Evolutionary conservation across 2,888 invertebrate species (phyloP).

Genomic region (Adela reaumurella): DNA sequence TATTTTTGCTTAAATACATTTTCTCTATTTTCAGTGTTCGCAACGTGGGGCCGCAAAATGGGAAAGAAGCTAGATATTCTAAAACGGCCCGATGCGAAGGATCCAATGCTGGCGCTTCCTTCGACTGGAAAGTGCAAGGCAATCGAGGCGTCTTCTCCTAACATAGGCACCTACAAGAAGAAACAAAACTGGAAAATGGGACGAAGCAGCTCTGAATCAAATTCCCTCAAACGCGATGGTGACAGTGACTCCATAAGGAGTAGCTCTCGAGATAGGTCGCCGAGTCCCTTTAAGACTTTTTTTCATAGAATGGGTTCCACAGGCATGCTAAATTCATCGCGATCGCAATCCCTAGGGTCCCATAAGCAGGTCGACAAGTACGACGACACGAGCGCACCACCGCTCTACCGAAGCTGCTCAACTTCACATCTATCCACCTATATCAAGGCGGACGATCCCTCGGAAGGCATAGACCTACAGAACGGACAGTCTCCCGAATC

Average conservation of each 20-base stretch:
- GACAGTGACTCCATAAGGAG: conserved; percentile 48
- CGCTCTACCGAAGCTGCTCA: conserved; percentile 71
- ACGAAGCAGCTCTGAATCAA: conserved; percentile 47
- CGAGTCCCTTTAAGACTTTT: conserved; percentile 67
- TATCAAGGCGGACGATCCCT: conserved; percentile 75
- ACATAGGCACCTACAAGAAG: conserved; percentile 48
- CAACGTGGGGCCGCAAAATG: conserved; percentile 76
- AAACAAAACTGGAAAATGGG: conserved; percentile 60
- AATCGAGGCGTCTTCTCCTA: conserved; percentile 22
- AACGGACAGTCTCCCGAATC: conserved; percentile 32
- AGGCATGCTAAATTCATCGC: conserved; percentile 65
- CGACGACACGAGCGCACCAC: conserved; percentile 37
- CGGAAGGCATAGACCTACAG: conserved; percentile 70
- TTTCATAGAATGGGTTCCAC: conserved; percentile 75
- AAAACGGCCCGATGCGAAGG: conserved; percentile 63
- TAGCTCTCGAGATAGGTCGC: conserved; percentile 52
- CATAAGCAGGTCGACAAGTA: conserved; percentile 34
- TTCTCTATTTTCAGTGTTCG: conserved; percentile 57
- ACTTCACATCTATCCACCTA: conserved; percentile 74
- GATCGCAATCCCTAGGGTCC: conserved; percentile 40
- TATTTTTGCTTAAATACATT: no score
- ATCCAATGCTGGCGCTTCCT: conserved; percentile 37
- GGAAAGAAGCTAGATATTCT: conserved; percentile 73
- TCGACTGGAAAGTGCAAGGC: conserved; percentile 26
- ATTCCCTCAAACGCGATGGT: conserved; percentile 39